phyloP scores from a whole-genome alignment of 2,113 vertebrate genomes.

The Cairina moschata region DNA sequence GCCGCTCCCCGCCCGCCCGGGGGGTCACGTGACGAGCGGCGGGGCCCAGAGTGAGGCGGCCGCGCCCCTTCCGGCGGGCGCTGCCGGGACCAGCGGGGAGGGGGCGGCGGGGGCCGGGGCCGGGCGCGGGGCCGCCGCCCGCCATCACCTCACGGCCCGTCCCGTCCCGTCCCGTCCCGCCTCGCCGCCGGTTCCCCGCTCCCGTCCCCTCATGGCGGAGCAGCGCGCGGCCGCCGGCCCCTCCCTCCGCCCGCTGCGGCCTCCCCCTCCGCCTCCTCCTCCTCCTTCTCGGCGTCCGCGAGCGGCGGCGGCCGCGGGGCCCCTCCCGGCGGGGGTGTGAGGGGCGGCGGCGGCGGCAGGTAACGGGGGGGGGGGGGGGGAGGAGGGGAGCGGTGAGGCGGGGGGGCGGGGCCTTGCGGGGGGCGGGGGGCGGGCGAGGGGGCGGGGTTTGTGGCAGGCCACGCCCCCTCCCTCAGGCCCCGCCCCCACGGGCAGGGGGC shows the following conservation, averaged over 20 bases:
- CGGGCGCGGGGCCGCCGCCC: background rate
- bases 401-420: too few relatives aligned
- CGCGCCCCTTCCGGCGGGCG: constrained; percentile 8
- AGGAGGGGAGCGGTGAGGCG: too few relatives aligned
- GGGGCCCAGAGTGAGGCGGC: background rate
- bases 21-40: background rate
- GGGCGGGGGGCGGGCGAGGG: too few relatives aligned
- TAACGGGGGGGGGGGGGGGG: background rate
- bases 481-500: too few relatives aligned
- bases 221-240: background rate
- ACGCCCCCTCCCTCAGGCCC: too few relatives aligned
- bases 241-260: background rate
- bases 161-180: background rate
- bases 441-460: too few relatives aligned
- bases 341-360: background rate
- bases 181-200: background rate
- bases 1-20: background rate
- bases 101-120: background rate
- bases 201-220: constrained; percentile 10
- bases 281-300: background rate
- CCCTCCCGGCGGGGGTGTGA: background rate
- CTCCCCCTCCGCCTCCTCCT: background rate
- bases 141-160: background rate
- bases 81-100: background rate
- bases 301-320: background rate